Base-by-base conservation (phyloP, 37 sponge, comb jelly and placozoan species). In the Geodia barretti region DNA sequence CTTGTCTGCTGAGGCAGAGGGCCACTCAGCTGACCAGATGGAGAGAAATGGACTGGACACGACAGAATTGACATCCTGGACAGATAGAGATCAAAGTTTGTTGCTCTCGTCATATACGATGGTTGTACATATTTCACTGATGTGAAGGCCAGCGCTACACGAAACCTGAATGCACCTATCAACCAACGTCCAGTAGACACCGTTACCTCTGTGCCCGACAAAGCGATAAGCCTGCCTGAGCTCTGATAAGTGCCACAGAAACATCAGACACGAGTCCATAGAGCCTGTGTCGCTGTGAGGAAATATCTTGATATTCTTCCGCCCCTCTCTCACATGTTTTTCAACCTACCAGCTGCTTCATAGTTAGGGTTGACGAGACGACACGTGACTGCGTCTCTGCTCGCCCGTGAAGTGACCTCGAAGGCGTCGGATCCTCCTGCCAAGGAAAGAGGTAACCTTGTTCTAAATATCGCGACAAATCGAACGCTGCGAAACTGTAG, bases 241-340 rank as follows among this genome's bases (percentile, higher is more conserved):
- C 64, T 95, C 96, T 67, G 94, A 92, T 80, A 93, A 95, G 72
- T 95, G 93, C 41, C 95, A 95, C 96, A 93, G 95, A 9, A 98
- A 87, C 94, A 96, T 92, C 21, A 93, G 91, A 25, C 88, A 93
- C 1, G 95, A 87, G 80, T 96, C 97, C 92, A 96, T 93, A 11
- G 94, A 87, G 39, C 97, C 97, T n/a, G 94, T 89, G 28, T n/a
- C n/a, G 97, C 94, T 89, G 67, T 11, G n/a, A 78, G 21, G 9
- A 24, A 40, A n/a, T n/a, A n/a, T n/a, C n/a, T n/a, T n/a, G n/a
- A n/a, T n/a, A n/a, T n/a, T n/a, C n/a, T n/a, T n/a, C n/a, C n/a
- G n/a, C n/a, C n/a, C 19, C 17, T 58, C 17, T 19, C 11, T 58
- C 17, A 20, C 60, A 19, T 58, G 19, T 11, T 58, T 20, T 37